Evolutionary conservation across 1,140 invertebrate species (phyloP).

Genomic region (Platorchestia sp.): DNA sequence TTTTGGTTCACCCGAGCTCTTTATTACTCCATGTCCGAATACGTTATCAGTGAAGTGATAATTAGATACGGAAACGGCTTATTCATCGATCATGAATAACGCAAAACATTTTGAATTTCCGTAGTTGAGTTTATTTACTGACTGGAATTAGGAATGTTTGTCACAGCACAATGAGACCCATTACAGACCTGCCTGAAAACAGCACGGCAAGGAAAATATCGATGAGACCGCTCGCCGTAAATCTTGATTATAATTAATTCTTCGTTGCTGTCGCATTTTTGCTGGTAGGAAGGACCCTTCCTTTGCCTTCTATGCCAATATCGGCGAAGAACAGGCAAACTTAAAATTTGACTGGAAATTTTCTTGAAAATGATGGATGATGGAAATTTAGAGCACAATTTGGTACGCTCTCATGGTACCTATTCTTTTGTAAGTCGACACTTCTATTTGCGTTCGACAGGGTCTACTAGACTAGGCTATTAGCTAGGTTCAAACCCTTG

Average conservation of each 20-base stretch:
- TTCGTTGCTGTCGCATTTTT: not conserved
- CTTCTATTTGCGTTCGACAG: not conserved
- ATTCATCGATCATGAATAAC: no score
- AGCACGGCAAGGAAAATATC: not conserved
- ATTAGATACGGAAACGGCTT: no score
- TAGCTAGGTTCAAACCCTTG: not conserved
- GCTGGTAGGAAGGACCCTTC: not conserved
- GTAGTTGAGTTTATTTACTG: no score
- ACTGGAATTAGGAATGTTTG: no score
- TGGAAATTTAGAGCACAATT: not conserved
- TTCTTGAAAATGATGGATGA: not conserved
- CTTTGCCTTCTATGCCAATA: not conserved
- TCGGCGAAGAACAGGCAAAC: not conserved
- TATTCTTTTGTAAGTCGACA: not conserved
- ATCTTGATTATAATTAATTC: not conserved
- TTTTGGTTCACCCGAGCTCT: no score
- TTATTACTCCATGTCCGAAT: no score
- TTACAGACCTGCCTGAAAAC: no score
- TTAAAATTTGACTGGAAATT: not conserved
- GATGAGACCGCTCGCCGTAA: not conserved
- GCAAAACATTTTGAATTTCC: no score
- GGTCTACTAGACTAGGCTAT: not conserved
- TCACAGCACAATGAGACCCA: no score
- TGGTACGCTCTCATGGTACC: not conserved
- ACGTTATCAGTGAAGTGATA: no score